Percentiles rank a stretch among this genome's conserved stretches.
Evolutionary conservation across 2,888 invertebrate genomes (phyloP).

Genomic region (Hipparchia semele): DNA sequence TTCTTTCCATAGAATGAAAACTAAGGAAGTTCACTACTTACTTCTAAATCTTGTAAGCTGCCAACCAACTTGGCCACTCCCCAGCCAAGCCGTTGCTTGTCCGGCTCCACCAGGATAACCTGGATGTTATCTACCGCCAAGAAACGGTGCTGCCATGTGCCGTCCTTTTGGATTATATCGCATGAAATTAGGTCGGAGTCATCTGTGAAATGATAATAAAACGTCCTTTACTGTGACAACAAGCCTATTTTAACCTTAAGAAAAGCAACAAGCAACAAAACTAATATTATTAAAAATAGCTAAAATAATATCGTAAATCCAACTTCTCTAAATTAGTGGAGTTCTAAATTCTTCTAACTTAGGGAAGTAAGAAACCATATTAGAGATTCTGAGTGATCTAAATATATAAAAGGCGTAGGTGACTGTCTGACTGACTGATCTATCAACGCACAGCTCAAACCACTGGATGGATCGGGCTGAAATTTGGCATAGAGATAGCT

Average conservation of each 20-base stretch:
- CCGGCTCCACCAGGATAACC: slow-evolving; percentile 98
- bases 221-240: neutral
- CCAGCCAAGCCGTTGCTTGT: slow-evolving; percentile 97
- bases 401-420: too few relatives aligned
- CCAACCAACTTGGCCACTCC: slow-evolving; percentile 98
- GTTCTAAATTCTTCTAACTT: too few relatives aligned
- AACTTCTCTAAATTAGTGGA: too few relatives aligned
- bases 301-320: too few relatives aligned
- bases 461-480: too few relatives aligned
- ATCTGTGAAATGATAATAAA: slow-evolving; percentile 81
- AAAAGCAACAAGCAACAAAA: too few relatives aligned
- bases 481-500: too few relatives aligned
- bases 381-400: too few relatives aligned
- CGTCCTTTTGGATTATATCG: slow-evolving; percentile 95
- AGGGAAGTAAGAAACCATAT: too few relatives aligned
- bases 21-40: slow-evolving; percentile 45
- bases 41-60: slow-evolving; percentile 97
- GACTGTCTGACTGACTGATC: too few relatives aligned
- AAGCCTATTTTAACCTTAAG: neutral
- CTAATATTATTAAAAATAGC: too few relatives aligned
- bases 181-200: slow-evolving; percentile 99
- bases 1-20: neutral
- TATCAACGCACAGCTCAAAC: too few relatives aligned
- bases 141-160: slow-evolving; percentile 95
- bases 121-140: slow-evolving; percentile 98